Conservation (phyloP, 2,113 vertebrate genomes). For the Corythaixoides concolor region DNA sequence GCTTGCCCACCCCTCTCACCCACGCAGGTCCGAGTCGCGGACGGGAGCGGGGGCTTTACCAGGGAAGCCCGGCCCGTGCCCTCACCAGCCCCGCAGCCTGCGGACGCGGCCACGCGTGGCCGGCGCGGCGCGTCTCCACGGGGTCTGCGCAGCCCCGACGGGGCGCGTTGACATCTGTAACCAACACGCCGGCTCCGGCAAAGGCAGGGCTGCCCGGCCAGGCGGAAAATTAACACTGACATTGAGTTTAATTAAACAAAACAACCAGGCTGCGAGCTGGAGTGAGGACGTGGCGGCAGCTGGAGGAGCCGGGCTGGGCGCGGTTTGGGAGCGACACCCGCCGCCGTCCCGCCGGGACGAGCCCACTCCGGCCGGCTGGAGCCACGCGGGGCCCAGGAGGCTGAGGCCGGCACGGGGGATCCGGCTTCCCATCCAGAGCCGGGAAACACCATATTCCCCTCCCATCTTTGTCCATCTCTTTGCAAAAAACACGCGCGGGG, state of each 20-base stretch:
- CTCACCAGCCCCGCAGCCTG: neutral
- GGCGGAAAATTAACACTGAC: conserved; percentile 75
- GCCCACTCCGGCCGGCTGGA: neutral
- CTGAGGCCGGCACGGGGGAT: neutral
- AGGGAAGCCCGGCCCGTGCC: neutral
- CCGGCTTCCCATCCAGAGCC: neutral
- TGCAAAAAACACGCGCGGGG: neutral
- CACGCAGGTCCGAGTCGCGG: neutral
- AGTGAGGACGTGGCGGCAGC: conserved; percentile 31
- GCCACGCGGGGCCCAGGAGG: neutral
- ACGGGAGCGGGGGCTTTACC: neutral
- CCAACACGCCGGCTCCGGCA: conserved; percentile 53
- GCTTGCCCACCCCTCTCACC: neutral
- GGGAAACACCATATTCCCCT: neutral
- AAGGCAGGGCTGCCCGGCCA: conserved; percentile 64
- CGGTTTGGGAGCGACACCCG: neutral
- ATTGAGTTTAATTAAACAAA: conserved; percentile 77
- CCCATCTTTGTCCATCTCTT: neutral
- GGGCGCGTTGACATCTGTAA: conserved; percentile 61
- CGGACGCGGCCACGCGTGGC: neutral
- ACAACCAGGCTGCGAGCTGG: conserved; percentile 52
- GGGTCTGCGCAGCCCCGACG: conserved; percentile 26
- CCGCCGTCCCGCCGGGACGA: neutral
- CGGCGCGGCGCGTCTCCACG: neutral
- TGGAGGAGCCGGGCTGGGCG: conserved; percentile 15